Conservation (phyloP, 1,140 invertebrate genomes). For the Neomicropteryx cornuta region DNA sequence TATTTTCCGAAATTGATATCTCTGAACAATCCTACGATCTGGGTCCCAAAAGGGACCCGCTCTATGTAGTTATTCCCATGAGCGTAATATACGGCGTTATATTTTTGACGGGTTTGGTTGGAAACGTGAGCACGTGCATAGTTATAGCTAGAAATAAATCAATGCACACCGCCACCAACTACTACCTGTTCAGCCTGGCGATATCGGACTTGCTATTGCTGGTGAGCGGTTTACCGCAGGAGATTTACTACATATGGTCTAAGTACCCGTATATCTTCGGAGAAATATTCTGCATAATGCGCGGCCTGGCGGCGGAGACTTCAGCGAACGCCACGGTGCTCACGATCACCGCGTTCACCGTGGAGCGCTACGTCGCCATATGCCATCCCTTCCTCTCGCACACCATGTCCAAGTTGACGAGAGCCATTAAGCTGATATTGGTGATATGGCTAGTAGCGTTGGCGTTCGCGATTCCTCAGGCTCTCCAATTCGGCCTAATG, state of each 20-base stretch:
- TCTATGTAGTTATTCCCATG: constrained; percentile 65
- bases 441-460: constrained; percentile 60
- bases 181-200: constrained; percentile 88
- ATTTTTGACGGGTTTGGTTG: constrained; percentile 75
- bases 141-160: constrained; percentile 84
- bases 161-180: constrained; percentile 91
- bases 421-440: constrained; percentile 63
- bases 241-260: constrained; percentile 80
- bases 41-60: constrained; percentile 47
- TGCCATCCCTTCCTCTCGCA: constrained; percentile 67
- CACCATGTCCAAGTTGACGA: constrained; percentile 71
- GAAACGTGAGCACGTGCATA: constrained; percentile 86
- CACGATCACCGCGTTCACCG: constrained; percentile 71
- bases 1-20: too few species aligned
- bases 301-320: constrained; percentile 76
- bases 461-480: constrained; percentile 68
- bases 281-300: constrained; percentile 71
- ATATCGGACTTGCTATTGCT: constrained; percentile 86
- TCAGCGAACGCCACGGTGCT: constrained; percentile 89
- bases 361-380: constrained; percentile 70
- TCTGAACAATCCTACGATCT: constrained; percentile 6
- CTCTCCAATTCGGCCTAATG: constrained; percentile 57
- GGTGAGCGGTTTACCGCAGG: constrained; percentile 66
- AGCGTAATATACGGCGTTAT: constrained; percentile 75
- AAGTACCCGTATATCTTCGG: constrained; percentile 83